Evolutionary conservation across 1,140 invertebrate genomes (phyloP), one percentile per base, ranked within the genome.

Genomic region (Drosophila malerkotliana): DNA sequence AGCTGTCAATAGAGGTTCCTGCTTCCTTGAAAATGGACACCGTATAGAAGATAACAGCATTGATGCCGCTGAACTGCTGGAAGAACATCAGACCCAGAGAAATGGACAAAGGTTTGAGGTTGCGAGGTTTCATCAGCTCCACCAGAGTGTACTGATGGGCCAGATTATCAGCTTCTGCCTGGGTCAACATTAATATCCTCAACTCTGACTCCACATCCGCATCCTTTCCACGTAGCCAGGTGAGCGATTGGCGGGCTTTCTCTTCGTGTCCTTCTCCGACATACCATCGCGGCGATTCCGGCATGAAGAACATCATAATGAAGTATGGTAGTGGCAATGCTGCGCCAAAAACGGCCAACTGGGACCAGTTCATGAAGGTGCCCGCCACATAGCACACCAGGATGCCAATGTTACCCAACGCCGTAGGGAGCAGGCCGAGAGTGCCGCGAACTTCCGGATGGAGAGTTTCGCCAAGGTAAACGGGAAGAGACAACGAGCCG

Each of bases 1-100:
- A 95, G 69, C 94, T 93, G 77, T 97, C 94, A 41, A 97, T 94
- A 3, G 93, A 93, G 59, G 96, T 96, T 10, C 96, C 96, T 7
- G 96, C 94, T 73, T 94, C 94, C 91, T 94, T 91, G 91, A 99
- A 99, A 53, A 99, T 98, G 45, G 93, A 93, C 10, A 96, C 96
- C 0, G 97, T 97, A 88, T 99, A 98, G 90, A 98, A 98, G 73
- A 98, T 97, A 21, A 98, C 96, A 3, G 97, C 97, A 79, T 98
- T 98, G 73, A 98, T 98, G 21, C 98, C 98, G 72, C 95, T 97
- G 62, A 98, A 92, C 92, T 99, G 98, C 93, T 99, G 98, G 93
- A 98, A 97, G 84, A 97, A 95, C 98, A 98, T 98, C 30, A 99
- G 93, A 2, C 96, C 96, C 5, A 98, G 91, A 0, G 96, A 95